Percentiles rank a stretch among this genome's conserved stretches.
phyloP scores from a whole-genome alignment of 2,113 vertebrate genomes.

The Strix uralensis region DNA sequence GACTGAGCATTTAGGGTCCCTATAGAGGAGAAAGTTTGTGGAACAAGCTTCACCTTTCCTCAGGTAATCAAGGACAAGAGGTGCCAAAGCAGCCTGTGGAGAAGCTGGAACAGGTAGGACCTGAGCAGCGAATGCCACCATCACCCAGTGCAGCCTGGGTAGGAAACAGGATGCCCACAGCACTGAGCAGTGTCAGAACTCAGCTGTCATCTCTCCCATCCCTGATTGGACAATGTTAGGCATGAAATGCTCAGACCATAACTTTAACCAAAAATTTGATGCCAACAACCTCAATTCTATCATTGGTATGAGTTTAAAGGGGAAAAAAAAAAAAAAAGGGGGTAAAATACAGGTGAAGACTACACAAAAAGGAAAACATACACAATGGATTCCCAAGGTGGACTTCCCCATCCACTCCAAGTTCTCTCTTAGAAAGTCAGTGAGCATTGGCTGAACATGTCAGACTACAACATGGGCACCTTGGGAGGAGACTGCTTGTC shows the following conservation, averaged over 20 bases:
- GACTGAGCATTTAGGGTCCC: background rate
- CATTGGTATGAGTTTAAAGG: background rate
- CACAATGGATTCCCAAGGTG: background rate
- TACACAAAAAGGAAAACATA: background rate
- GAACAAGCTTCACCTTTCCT: background rate
- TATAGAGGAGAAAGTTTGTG: background rate
- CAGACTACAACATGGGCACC: background rate
- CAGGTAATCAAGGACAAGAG: background rate
- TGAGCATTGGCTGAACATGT: background rate
- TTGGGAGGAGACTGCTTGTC: background rate
- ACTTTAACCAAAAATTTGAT: background rate
- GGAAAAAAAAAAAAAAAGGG: background rate
- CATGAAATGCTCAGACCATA: background rate
- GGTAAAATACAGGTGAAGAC: background rate
- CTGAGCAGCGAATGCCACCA: background rate
- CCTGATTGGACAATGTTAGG: background rate
- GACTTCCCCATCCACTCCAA: background rate
- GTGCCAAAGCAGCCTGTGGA: background rate
- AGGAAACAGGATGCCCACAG: background rate
- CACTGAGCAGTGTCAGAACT: background rate
- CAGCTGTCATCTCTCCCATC: background rate
- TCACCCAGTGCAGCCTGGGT: background rate
- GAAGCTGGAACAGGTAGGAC: background rate
- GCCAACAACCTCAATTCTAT: background rate
- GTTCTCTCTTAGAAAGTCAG: background rate